These are phyloP conservation scores for Halcyon smyrnensis DNA, from an alignment of 2,797 vertebrate genomes.

Conservation along the genomic window DNA sequence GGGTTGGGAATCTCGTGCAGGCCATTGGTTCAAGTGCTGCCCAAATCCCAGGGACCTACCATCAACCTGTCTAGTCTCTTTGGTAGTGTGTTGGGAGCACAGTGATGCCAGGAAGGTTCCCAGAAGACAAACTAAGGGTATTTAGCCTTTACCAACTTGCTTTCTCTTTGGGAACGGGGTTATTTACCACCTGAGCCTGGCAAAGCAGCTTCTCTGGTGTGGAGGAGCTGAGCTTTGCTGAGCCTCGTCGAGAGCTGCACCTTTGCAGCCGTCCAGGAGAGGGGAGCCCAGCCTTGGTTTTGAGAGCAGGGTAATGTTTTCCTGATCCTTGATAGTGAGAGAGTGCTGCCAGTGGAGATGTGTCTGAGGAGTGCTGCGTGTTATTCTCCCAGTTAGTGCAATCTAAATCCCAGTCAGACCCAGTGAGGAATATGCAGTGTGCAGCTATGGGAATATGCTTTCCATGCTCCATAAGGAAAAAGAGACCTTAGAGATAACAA, in stretches of 20 bases:
- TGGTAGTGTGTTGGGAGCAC: background rate
- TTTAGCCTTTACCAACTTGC: background rate
- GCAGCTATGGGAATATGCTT: background rate
- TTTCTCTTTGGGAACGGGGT: background rate
- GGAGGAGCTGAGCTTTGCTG: background rate
- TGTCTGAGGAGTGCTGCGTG: background rate
- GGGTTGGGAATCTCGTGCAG: background rate
- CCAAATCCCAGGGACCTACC: background rate
- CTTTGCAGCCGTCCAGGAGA: conserved; percentile 59
- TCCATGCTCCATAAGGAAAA: background rate
- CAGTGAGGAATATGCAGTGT: background rate
- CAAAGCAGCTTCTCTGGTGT: background rate
- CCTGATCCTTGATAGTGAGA: background rate
- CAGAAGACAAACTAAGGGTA: background rate
- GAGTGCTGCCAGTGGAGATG: background rate
- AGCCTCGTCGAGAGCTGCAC: conserved; percentile 22
- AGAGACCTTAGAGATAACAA: background rate
- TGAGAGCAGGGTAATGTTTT: background rate
- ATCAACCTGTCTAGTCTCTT: background rate
- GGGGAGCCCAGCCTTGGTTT: conserved; percentile 54
- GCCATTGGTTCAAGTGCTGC: background rate
- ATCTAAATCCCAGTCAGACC: background rate
- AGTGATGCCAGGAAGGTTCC: background rate
- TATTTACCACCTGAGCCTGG: background rate
- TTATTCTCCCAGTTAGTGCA: background rate